A percentile compares a stretch with the other conserved stretches of the same genome.
Evolutionary conservation across 2,113 vertebrate species (phyloP).

Genomic region (Perca fluviatilis): DNA sequence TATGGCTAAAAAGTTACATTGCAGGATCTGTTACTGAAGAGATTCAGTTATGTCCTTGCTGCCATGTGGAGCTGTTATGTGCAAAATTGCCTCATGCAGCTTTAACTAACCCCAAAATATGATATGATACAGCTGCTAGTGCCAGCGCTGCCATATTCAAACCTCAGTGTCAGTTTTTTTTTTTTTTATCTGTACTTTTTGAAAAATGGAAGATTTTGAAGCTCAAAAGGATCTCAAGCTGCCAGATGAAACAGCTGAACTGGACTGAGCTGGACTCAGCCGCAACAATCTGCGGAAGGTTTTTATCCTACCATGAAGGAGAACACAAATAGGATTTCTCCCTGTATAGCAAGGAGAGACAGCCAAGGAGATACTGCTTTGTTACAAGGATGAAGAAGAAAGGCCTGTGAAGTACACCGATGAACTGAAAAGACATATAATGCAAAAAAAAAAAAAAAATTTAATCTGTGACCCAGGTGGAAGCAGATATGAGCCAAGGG

Average conservation of each 20-base stretch:
- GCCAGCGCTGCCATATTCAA: background rate
- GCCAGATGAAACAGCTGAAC: slow-evolving; percentile 35
- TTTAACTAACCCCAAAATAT: slow-evolving; percentile 12
- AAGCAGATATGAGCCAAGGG: slow-evolving; percentile 57
- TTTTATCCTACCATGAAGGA: slow-evolving; percentile 35
- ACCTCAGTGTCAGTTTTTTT: background rate
- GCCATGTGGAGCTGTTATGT: slow-evolving; percentile 10
- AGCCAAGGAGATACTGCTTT: slow-evolving; percentile 23
- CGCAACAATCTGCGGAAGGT: background rate
- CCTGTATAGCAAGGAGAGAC: background rate
- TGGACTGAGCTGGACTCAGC: slow-evolving; percentile 53
- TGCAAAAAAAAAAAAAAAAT: slow-evolving; percentile 9
- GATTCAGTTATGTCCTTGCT: background rate
- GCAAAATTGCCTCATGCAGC: slow-evolving; percentile 33
- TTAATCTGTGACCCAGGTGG: slow-evolving; percentile 67
- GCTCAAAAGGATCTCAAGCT: slow-evolving; percentile 17
- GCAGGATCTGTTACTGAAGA: background rate
- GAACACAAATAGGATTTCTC: slow-evolving; percentile 45
- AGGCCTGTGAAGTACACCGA: slow-evolving; percentile 38
- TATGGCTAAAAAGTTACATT: background rate
- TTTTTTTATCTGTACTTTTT: slow-evolving; percentile 5
- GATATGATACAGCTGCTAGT: background rate
- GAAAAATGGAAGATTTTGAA: slow-evolving; percentile 24
- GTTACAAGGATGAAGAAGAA: slow-evolving; percentile 23
- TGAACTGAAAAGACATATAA: slow-evolving; percentile 38